Base-by-base conservation (phyloP, 2,113 vertebrate genomes). In the Epinephelus moara region DNA sequence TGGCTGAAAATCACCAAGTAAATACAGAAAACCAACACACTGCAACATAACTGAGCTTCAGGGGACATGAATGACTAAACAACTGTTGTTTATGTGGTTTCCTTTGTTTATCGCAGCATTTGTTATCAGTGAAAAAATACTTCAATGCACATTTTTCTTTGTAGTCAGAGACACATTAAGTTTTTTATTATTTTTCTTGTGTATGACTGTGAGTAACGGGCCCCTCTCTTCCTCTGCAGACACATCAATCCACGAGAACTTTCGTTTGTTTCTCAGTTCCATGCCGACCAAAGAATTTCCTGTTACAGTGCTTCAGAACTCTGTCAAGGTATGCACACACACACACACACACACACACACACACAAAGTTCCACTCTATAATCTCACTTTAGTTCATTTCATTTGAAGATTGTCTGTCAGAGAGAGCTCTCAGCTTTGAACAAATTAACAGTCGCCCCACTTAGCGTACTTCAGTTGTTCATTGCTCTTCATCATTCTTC, bases 181-280 rank as follows among this genome's bases (percentile, higher is more conserved):
- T 50, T 11, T 12, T 45, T 45, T 45, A 1, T 63, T 61, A 33
- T 37, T 30, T 15, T 1, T 63, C 23, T 40, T 13, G 15, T 79
- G 50, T 33, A 25, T 57, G 1, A 27, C 14, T 68, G 9, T 82
- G 47, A 81, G 17, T 80, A 45, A 78, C 62, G 6, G 66, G 19
- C 10, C 30, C 52, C 7, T 84, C 55, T 82, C 6, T 84, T 77
- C 81, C 84, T 86, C 64, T 90, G 76, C 89, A 97, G 97, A 84
- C 73, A 82, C 91, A 25, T 19, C 71, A 42, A 95, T 97, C 79
- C 92, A 96, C 53, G 92, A 96, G 57, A 92, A 94, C 73, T 97
- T 97, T 88, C 92, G 96, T 60, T 93, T 97, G 66, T 96, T 96
- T 89, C 95, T 97, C 83, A 97, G 96, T 77, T 98, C 96, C 63